These are phyloP conservation scores for Diarsia brunnea DNA, from an alignment of 2,888 invertebrate species.

Conservation along the genomic window DNA sequence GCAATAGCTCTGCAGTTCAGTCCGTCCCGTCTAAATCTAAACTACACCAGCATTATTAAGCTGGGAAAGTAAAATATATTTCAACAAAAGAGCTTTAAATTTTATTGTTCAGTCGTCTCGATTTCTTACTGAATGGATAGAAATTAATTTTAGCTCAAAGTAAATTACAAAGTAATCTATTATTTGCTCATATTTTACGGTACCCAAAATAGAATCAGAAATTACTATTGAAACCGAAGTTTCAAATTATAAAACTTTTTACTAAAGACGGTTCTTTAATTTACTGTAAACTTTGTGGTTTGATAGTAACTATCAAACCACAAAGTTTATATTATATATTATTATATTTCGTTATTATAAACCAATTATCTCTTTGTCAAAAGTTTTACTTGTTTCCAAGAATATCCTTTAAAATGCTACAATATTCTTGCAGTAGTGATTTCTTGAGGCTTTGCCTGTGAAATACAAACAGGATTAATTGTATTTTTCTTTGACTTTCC, in stretches of 20 bases:
- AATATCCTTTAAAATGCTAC: background rate
- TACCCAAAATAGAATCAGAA: background rate
- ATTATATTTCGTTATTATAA: background rate
- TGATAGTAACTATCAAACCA: too few relatives aligned
- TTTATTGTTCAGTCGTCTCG: background rate
- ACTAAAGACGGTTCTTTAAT: background rate
- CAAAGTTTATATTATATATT: too few relatives aligned
- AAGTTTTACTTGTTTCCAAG: background rate
- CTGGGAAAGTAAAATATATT: too few relatives aligned
- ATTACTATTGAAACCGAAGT: slow-evolving; percentile 12
- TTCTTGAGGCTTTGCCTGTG: background rate
- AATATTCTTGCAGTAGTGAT: background rate
- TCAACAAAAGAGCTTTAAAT: background rate
- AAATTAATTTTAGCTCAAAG: background rate
- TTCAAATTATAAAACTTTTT: slow-evolving; percentile 1
- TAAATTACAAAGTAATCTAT: background rate
- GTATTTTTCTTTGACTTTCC: background rate
- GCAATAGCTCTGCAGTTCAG: too few relatives aligned
- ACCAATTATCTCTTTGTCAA: background rate
- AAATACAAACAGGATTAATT: background rate
- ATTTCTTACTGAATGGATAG: background rate
- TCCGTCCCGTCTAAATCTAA: too few relatives aligned
- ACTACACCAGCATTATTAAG: too few relatives aligned
- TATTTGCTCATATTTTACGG: background rate
- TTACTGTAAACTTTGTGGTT: slow-evolving; percentile 11